These are phyloP conservation scores for Drosophila pegasa DNA, from an alignment of 2,888 invertebrate species.

Conservation along the genomic window DNA sequence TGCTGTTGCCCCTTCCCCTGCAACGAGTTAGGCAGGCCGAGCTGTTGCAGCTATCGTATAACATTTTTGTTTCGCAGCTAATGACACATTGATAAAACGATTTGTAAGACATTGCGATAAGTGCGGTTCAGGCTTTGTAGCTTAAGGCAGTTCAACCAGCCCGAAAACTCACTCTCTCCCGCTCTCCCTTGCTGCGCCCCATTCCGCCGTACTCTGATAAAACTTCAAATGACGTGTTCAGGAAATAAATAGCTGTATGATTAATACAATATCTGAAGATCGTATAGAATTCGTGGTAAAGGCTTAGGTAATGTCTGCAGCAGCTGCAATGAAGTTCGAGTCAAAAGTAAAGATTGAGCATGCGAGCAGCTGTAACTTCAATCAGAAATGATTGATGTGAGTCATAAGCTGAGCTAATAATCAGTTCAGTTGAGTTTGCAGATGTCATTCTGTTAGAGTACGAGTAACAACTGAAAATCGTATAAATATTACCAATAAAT, in stretches of 20 bases:
- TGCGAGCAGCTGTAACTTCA: background rate
- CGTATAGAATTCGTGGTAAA: background rate
- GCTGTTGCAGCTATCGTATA: conserved; percentile 66
- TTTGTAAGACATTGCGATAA: conserved; percentile 80
- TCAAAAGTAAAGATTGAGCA: background rate
- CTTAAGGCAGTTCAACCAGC: conserved; percentile 58
- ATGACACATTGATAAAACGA: conserved; percentile 80
- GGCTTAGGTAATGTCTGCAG: background rate
- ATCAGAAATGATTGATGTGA: conserved; percentile 8
- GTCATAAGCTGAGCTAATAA: background rate
- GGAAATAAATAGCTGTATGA: conserved; percentile 26
- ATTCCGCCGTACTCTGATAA: conserved; percentile 2
- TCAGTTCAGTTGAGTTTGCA: background rate
- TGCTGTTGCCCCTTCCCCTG: conserved; percentile 2
- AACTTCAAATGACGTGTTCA: conserved; percentile 26
- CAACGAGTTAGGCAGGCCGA: conserved; percentile 12
- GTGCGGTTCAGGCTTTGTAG: conserved; percentile 77
- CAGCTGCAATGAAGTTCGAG: background rate
- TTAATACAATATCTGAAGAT: conserved; percentile 17
- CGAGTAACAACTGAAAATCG: background rate
- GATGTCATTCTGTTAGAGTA: background rate
- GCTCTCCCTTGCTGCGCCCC: background rate
- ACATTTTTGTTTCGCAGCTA: conserved; percentile 71
- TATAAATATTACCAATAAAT: background rate
- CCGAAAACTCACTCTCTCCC: conserved; percentile 13